These are phyloP conservation scores for Macrotus californicus DNA, from an alignment of 2,113 vertebrate genomes.

Conservation along the genomic window DNA sequence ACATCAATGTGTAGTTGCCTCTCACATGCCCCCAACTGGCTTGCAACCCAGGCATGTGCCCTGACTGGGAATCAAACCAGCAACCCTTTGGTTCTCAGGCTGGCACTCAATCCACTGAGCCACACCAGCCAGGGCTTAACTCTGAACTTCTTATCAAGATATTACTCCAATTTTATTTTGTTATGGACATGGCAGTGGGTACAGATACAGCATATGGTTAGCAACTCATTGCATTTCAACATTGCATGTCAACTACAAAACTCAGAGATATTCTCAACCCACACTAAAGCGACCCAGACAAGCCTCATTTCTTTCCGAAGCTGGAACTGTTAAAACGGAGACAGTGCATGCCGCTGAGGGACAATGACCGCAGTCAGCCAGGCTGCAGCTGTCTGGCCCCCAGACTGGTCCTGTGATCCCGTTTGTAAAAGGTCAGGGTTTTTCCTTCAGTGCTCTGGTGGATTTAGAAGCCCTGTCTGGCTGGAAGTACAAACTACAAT, in stretches of 20 bases:
- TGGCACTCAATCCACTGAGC: too few relatives aligned
- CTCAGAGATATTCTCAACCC: not conserved
- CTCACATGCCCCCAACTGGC: too few relatives aligned
- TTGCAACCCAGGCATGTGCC: too few relatives aligned
- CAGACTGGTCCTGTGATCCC: constrained; percentile 64
- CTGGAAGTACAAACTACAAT: constrained; percentile 8
- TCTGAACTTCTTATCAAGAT: not conserved
- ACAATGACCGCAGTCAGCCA: constrained; percentile 72
- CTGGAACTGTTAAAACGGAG: constrained; percentile 45
- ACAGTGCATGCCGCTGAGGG: constrained; percentile 28
- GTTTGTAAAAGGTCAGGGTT: constrained; percentile 67
- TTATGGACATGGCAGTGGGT: not conserved
- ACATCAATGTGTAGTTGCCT: too few relatives aligned
- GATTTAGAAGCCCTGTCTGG: constrained; percentile 14
- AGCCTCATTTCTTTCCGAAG: not conserved
- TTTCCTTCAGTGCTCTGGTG: constrained; percentile 54
- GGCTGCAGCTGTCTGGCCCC: constrained; percentile 70
- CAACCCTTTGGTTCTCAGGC: too few relatives aligned
- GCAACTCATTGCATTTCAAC: not conserved
- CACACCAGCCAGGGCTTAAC: too few relatives aligned
- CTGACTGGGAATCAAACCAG: too few relatives aligned
- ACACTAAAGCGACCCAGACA: not conserved
- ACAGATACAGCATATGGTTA: not conserved
- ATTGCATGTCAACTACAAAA: not conserved
- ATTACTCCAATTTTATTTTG: constrained; percentile 13